A percentile compares a stretch with the other conserved stretches of the same genome.
Conservation (phyloP, 2,113 vertebrate species). For the Ceyx melanurus region DNA sequence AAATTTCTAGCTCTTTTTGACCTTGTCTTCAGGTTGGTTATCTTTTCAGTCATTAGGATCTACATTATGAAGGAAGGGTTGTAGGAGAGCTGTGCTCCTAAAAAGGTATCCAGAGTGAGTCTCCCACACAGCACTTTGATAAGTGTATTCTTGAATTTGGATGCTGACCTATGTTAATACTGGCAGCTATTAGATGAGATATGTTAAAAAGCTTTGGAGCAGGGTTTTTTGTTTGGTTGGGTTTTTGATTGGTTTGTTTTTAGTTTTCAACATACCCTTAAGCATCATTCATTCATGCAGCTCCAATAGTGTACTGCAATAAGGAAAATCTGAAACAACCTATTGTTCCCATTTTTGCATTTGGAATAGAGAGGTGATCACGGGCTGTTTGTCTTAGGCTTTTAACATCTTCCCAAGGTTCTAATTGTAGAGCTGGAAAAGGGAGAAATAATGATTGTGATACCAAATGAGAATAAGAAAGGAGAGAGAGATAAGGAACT, state of each 20-base stretch:
- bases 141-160: neutral
- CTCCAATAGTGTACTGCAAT: neutral
- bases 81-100: neutral
- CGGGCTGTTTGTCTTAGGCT: neutral
- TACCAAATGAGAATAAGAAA: neutral
- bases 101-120: neutral
- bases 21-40: neutral
- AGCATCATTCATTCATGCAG: neutral
- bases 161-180: neutral
- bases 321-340: neutral
- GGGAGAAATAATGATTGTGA: neutral
- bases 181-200: constrained; percentile 10
- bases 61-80: neutral
- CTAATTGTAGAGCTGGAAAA: neutral
- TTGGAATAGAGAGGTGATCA: neutral
- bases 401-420: neutral
- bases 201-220: neutral
- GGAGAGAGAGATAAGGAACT: neutral
- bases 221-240: neutral
- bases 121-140: neutral
- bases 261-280: neutral
- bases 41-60: neutral
- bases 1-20: constrained; percentile 1
- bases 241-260: neutral
- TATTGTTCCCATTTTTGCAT: neutral